Evolutionary conservation across 2,797 vertebrate species (phyloP).

Genomic region (Leptoclinus maculatus): DNA sequence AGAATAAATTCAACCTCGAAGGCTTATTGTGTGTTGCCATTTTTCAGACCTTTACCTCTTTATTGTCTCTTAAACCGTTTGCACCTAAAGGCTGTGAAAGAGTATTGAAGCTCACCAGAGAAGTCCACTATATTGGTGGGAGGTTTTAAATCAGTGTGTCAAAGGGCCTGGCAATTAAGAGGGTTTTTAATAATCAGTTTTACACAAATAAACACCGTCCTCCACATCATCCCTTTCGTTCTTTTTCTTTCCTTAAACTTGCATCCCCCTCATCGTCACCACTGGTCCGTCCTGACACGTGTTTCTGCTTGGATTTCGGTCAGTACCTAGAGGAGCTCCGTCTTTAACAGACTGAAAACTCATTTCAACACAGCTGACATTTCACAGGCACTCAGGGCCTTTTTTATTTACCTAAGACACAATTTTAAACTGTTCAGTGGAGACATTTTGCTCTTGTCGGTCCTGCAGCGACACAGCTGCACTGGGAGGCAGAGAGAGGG

Average conservation of each 20-base stretch:
- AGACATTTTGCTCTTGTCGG: constrained; percentile 52
- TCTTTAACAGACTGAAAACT: constrained; percentile 72
- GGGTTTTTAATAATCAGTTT: not conserved
- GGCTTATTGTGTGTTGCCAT: constrained; percentile 24
- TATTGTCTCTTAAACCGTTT: not conserved
- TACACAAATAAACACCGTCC: not conserved
- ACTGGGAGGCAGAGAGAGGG: constrained; percentile 28
- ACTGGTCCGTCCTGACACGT: not conserved
- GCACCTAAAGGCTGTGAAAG: not conserved
- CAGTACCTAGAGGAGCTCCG: constrained; percentile 57
- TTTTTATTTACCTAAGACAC: constrained; percentile 42
- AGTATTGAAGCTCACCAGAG: not conserved
- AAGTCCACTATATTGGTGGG: not conserved
- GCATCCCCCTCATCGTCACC: not conserved
- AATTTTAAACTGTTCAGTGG: constrained; percentile 55
- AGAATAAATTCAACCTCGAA: constrained; percentile 31
- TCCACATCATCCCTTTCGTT: not conserved
- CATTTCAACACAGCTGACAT: constrained; percentile 78
- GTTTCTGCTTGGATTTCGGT: constrained; percentile 57
- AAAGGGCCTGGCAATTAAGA: not conserved
- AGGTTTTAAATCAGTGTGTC: not conserved
- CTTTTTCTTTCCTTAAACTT: not conserved
- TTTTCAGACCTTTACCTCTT: constrained; percentile 20
- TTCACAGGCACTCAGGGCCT: constrained; percentile 68
- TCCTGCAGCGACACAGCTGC: constrained; percentile 51